Conservation (phyloP, 2,888 invertebrate genomes). For the Byasa hedistus region DNA sequence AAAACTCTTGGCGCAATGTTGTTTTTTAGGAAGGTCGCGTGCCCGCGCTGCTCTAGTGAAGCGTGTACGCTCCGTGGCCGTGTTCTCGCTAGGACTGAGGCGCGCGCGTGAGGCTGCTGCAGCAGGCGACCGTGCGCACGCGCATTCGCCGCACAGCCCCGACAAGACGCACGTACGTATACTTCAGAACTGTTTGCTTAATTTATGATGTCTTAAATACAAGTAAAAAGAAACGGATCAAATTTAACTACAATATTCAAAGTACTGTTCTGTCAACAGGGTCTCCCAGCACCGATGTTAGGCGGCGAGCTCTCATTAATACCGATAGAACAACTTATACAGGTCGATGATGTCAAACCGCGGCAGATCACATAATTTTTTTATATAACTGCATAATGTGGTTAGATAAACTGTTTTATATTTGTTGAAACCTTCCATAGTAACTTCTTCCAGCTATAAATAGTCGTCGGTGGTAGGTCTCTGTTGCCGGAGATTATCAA, state of each 20-base stretch:
- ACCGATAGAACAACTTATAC: conserved; percentile 90
- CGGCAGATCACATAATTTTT: conserved; percentile 43
- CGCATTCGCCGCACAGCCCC: conserved; percentile 38
- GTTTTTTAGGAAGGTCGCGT: conserved; percentile 70
- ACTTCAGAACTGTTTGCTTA: no score
- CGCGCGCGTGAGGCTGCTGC: conserved; percentile 88
- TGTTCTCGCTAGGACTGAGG: conserved; percentile 90
- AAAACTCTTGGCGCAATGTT: not conserved
- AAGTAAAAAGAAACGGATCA: no score
- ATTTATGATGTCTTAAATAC: no score
- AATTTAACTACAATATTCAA: not conserved
- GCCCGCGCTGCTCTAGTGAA: conserved; percentile 87
- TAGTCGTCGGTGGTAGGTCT: no score
- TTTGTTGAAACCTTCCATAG: not conserved
- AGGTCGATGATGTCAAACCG: conserved; percentile 83
- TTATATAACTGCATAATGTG: conserved; percentile 2
- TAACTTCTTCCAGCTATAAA: conserved; percentile 9
- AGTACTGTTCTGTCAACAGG: conserved; percentile 53
- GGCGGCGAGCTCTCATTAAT: conserved; percentile 91
- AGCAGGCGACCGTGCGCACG: conserved; percentile 80
- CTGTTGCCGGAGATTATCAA: no score
- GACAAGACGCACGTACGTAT: conserved; percentile 39
- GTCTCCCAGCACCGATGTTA: conserved; percentile 83
- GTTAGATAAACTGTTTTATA: conserved; percentile 10
- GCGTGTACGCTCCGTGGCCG: conserved; percentile 90